These are phyloP conservation scores for Coboldia fuscipes DNA, from an alignment of 1,140 invertebrate species.

Conservation along the genomic window DNA sequence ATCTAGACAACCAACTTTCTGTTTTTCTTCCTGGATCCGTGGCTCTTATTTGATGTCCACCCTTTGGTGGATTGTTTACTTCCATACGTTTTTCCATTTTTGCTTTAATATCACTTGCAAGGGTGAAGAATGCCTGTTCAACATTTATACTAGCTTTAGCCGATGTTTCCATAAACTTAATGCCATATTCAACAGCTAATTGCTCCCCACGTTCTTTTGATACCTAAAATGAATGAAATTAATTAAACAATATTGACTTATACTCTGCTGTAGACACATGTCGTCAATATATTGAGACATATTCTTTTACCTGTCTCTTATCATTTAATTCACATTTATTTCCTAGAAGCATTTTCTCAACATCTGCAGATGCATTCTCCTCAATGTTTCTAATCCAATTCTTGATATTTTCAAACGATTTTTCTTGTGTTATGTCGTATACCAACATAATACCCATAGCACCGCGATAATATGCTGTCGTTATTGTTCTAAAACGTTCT, in stretches of 20 bases:
- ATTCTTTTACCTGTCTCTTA: constrained; percentile 46
- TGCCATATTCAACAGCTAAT: constrained; percentile 74
- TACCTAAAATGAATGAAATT: constrained; percentile 21
- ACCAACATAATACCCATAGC: constrained; percentile 99
- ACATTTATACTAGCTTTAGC: constrained; percentile 82
- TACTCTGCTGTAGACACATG: background rate
- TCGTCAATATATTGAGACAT: background rate
- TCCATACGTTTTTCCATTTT: constrained; percentile 93
- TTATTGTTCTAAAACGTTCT: constrained; percentile 92
- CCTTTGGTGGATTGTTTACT: constrained; percentile 56
- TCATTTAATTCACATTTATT: constrained; percentile 89
- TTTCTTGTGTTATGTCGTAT: constrained; percentile 95
- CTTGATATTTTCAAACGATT: constrained; percentile 96
- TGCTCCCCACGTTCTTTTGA: constrained; percentile 47
- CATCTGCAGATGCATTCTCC: constrained; percentile 84
- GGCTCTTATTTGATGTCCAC: constrained; percentile 43
- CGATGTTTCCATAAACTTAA: constrained; percentile 85
- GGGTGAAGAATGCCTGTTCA: constrained; percentile 77
- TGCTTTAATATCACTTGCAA: constrained; percentile 83
- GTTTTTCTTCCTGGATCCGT: constrained; percentile 46
- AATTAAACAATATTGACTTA: background rate
- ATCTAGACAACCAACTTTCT: constrained; percentile 45
- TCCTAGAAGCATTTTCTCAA: constrained; percentile 86
- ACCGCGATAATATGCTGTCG: constrained; percentile 93
- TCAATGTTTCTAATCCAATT: constrained; percentile 99